Evolutionary conservation across 2,797 vertebrate genomes (phyloP).

Genomic region (Selene dorsalis): DNA sequence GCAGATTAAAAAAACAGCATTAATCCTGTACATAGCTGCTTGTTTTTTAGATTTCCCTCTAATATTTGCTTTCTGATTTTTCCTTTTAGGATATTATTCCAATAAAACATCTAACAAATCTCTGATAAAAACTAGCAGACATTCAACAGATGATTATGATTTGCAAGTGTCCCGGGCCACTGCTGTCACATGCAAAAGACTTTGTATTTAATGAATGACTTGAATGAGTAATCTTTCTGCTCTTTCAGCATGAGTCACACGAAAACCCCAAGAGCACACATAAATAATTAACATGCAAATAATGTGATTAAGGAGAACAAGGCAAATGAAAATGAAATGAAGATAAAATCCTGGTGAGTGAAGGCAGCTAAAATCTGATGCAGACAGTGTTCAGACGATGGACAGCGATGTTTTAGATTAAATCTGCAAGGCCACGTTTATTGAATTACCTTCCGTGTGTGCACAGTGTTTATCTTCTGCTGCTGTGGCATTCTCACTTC

Average conservation of each 20-base stretch:
- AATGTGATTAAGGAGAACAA: not conserved
- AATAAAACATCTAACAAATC: not conserved
- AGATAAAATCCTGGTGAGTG: not conserved
- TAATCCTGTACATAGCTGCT: not conserved
- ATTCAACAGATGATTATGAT: not conserved
- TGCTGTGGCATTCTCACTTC: conserved; percentile 52
- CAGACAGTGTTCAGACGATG: not conserved
- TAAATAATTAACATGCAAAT: not conserved
- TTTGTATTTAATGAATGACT: not conserved
- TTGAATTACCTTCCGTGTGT: conserved; percentile 36
- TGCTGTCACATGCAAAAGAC: not conserved
- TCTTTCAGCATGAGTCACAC: not conserved
- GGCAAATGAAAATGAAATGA: not conserved
- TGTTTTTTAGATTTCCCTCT: not conserved
- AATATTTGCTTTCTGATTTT: not conserved
- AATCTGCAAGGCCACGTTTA: conserved; percentile 48
- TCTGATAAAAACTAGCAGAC: not conserved
- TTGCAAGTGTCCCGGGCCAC: not conserved
- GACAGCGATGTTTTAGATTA: not conserved
- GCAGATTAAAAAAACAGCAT: not conserved
- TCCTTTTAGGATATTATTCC: not conserved
- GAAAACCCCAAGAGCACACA: not conserved
- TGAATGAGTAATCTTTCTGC: not conserved
- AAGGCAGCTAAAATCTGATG: conserved; percentile 17
- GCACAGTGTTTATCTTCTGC: conserved; percentile 46